phyloP scores from a whole-genome alignment of 1,140 invertebrate genomes.

The Pomacea maculata region DNA sequence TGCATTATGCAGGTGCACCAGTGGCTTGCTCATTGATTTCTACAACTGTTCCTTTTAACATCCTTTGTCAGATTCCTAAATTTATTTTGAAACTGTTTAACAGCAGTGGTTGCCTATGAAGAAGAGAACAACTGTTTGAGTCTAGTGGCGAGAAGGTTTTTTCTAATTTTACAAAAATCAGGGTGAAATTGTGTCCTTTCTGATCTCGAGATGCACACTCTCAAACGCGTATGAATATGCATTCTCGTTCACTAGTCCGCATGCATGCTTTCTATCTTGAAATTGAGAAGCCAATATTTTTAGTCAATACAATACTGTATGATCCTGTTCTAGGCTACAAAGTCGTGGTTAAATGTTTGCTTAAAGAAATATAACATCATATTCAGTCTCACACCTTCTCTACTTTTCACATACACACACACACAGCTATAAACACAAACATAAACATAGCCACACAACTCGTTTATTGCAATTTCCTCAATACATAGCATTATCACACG shows the following conservation, averaged over 20 bases:
- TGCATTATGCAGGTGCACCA: too few species aligned
- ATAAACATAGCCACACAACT: too few species aligned
- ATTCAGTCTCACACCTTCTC: not conserved
- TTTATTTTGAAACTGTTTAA: not conserved
- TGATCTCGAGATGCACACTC: not conserved
- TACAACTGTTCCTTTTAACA: not conserved
- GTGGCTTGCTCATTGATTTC: not conserved
- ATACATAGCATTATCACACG: too few species aligned
- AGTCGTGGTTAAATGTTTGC: not conserved
- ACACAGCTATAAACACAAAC: not conserved
- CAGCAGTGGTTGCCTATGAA: too few species aligned
- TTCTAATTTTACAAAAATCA: not conserved
- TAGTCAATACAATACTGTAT: not conserved
- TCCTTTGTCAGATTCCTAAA: not conserved
- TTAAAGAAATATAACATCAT: not conserved
- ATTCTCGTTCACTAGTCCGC: not conserved
- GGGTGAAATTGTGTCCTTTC: not conserved
- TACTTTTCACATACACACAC: not conserved
- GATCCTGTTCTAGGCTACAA: not conserved
- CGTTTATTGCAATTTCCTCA: too few species aligned
- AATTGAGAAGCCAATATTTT: not conserved
- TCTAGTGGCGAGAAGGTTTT: not conserved
- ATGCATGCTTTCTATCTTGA: not conserved
- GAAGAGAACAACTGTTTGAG: too few species aligned
- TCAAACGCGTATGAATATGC: not conserved